A percentile compares a stretch with the other conserved stretches of the same genome.
phyloP scores from a whole-genome alignment of 1,140 invertebrate species.

The Pseudachorutes palmiensis region DNA sequence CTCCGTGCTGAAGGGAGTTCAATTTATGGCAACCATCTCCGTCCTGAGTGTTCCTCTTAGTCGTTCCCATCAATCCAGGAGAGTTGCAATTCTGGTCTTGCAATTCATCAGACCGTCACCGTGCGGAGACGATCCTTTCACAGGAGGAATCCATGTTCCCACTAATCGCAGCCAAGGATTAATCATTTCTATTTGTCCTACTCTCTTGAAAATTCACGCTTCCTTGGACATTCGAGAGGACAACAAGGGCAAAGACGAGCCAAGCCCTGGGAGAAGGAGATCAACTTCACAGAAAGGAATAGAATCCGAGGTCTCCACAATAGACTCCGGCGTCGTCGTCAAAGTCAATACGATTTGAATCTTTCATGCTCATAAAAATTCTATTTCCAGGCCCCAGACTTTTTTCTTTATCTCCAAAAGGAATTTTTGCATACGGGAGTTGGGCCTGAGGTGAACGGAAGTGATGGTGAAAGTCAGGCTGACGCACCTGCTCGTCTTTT shows the following conservation, averaged over 20 bases:
- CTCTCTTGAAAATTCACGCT: too few species aligned
- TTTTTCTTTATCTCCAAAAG: not conserved
- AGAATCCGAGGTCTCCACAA: too few species aligned
- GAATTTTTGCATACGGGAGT: not conserved
- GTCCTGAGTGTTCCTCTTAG: not conserved
- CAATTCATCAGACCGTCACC: too few species aligned
- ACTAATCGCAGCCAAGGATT: not conserved
- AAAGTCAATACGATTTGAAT: not conserved
- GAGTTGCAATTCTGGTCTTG: not conserved
- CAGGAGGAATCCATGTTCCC: too few species aligned
- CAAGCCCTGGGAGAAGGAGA: too few species aligned
- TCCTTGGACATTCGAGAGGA: too few species aligned
- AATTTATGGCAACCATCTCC: not conserved
- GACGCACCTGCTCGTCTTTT: too few species aligned
- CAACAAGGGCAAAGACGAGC: too few species aligned
- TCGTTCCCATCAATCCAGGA: not conserved
- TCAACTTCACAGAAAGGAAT: too few species aligned
- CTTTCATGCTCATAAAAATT: conserved; percentile 2
- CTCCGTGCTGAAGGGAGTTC: not conserved
- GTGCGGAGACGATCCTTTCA: too few species aligned
- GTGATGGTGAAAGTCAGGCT: not conserved
- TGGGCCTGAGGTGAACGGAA: not conserved
- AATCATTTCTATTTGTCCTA: not conserved
- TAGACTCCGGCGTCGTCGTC: not conserved
- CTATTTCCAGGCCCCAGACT: not conserved